Evolutionary conservation across 2,113 vertebrate species (phyloP), one percentile per base, ranked within the genome.

Genomic region (Myxocyprinus asiaticus): DNA sequence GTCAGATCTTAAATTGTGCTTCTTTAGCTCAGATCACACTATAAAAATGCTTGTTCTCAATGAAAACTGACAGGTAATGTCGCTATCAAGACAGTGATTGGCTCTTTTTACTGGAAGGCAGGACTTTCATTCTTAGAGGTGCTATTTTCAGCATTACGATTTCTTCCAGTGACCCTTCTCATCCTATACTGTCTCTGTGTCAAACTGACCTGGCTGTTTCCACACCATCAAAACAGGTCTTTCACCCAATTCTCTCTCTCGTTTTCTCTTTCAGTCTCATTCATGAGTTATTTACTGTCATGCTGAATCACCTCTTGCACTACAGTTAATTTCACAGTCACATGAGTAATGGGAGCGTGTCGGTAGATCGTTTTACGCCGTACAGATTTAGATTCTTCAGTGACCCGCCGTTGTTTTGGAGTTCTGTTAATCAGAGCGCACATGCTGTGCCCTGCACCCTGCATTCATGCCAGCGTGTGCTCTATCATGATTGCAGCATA

Each of bases 331-430:
- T 88, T 86, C 82, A 67, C 84, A 82, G 89, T 89, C 91, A 88
- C 86, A 76, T 87, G 89, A 83, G 77, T 81, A 84, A 80, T 86
- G 22, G 70, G 78, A 68, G 71, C 4, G 72, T 86, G 82, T 73
- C 62, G 78, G 88, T 76, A 84, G 87, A 90, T 89, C 82, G 76
- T 81, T 91, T 91, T 90, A 88, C 85, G 73, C 80, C 45, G 55
- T 59, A 81, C 84, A 74, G 82, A 87, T 90, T 88, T 87, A 80
- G 85, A 91, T 84, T 84, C 75, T 86, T 88, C 74, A 53, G 79
- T 62, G 64, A 67, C 83, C 22, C 22, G 22, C 22, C 22, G 22
- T 33, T 33, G 84, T 65, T 67, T 80, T 74, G 85, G 80, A 76
- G 22, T 33, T 33, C 22, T 33, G 22, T 33, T 33, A 33, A 33